Conservation (phyloP, 2,888 invertebrate species). For the Therioaphis trifolii region DNA sequence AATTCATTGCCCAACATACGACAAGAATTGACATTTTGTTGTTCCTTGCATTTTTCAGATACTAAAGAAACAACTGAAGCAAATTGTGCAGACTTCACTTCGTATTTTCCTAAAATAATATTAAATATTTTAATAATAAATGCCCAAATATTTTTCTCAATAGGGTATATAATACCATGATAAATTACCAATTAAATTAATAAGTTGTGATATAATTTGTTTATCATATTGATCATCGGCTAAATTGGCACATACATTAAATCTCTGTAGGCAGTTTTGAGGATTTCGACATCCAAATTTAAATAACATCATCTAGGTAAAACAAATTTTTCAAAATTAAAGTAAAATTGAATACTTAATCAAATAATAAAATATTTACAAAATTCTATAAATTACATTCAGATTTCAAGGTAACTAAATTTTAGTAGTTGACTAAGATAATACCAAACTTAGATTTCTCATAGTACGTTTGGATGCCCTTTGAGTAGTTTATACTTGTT, state of each 20-base stretch:
- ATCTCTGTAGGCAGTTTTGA: constrained; percentile 70
- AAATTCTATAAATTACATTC: constrained; percentile 11
- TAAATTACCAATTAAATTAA: constrained; percentile 71
- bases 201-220: constrained; percentile 69
- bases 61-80: constrained; percentile 46
- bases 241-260: constrained; percentile 71
- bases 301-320: constrained; percentile 69
- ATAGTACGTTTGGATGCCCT: too few relatives aligned
- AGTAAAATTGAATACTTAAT: background rate
- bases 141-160: too few relatives aligned
- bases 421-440: too few relatives aligned
- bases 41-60: constrained; percentile 54
- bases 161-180: too few relatives aligned
- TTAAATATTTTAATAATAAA: background rate
- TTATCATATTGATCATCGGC: constrained; percentile 71
- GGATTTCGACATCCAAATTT: constrained; percentile 68
- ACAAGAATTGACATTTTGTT: constrained; percentile 54
- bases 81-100: constrained; percentile 39
- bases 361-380: constrained; percentile 61
- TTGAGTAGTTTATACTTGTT: too few relatives aligned
- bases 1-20: constrained; percentile 49
- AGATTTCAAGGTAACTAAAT: too few relatives aligned
- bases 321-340: background rate
- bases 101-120: constrained; percentile 35
- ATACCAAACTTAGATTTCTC: too few relatives aligned